Evolutionary conservation across 1,140 invertebrate species (phyloP), one percentile per base, ranked within the genome.

Genomic region (Trachymyrmex septentrionalis): DNA sequence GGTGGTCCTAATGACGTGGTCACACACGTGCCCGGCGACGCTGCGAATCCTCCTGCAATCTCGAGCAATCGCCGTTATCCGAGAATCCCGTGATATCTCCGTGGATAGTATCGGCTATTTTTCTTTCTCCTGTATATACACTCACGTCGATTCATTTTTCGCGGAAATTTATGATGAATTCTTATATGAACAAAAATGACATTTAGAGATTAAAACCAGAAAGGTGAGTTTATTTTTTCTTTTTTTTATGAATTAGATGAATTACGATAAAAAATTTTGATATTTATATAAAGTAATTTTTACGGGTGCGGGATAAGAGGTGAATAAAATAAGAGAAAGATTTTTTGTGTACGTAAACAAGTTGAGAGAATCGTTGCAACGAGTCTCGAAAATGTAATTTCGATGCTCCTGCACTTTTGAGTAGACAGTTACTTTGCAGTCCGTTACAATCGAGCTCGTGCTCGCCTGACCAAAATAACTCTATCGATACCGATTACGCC

Each of bases 1-100:
- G 88, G 86, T 89, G 88, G 86, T 90, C 89, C 89, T 90, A 90
- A 90, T 90, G 88, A 90, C 80, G 89, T 55, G 86, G 27, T 90
- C 86, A 77, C 86, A 90, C 87, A 85, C 86, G 80, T 81, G 75
- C 81, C 21, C 76, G 2, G 38, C 50, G 19, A 44, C 9, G 30
- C 16, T 30, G 44, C 50, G 34, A 16, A 48, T 48, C 55, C n/a
- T 53, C 78, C 50, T 27, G 21, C 48, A 27, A 66, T 82, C 50
- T 59, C 50, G 67, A 38, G 10, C 76, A 30, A 27, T 66, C 67
- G 55, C 64, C n/a, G 38, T 57, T 61, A 48, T 67, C 34, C 81
- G 44, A 64, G 57, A 85, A 61, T 73, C 38, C 12, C 24, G 48
- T 21, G 21, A 71, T 10, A 21, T n/a, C 19, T 19, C 19, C 19